Evolutionary conservation across 1,140 invertebrate genomes (phyloP).

Genomic region (Drosophila saltans): DNA sequence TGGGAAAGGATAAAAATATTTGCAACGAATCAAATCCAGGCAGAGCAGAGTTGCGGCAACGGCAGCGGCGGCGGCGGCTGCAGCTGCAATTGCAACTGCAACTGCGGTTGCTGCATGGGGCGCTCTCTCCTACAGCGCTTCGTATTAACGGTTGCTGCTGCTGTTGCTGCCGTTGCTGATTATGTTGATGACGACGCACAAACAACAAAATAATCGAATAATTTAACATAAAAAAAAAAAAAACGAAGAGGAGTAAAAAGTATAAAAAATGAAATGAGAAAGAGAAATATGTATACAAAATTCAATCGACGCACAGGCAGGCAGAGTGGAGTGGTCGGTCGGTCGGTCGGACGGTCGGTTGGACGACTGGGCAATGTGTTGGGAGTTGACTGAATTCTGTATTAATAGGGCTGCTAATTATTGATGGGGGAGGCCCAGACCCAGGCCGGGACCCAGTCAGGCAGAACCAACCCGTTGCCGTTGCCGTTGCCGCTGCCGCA

Average conservation of each 20-base stretch:
- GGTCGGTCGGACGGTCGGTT: neutral
- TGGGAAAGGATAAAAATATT: conserved; percentile 48
- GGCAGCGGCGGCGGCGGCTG: neutral
- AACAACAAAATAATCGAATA: conserved; percentile 74
- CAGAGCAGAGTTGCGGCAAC: conserved; percentile 18
- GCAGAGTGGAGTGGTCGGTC: neutral
- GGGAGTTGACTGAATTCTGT: conserved; percentile 23
- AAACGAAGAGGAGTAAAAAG: conserved; percentile 15
- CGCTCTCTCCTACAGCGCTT: neutral
- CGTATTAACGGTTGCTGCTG: conserved; percentile 17
- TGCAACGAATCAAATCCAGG: conserved; percentile 47
- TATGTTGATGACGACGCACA: conserved; percentile 67
- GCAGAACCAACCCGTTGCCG: conserved; percentile 34
- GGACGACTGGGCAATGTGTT: neutral
- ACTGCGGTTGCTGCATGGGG: conserved; percentile 7
- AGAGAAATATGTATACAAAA: conserved; percentile 32
- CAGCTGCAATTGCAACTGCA: conserved; percentile 21
- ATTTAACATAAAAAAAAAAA: conserved; percentile 54
- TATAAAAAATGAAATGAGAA: conserved; percentile 17
- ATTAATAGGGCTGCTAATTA: conserved; percentile 76
- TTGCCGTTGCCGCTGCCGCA: conserved; percentile 39
- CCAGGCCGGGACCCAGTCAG: neutral
- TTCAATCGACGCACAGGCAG: conserved; percentile 57
- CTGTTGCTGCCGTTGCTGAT: conserved; percentile 38
- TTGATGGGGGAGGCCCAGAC: conserved; percentile 37